Conservation (phyloP, 2,797 vertebrate species). For the Sitta carolinensis region DNA sequence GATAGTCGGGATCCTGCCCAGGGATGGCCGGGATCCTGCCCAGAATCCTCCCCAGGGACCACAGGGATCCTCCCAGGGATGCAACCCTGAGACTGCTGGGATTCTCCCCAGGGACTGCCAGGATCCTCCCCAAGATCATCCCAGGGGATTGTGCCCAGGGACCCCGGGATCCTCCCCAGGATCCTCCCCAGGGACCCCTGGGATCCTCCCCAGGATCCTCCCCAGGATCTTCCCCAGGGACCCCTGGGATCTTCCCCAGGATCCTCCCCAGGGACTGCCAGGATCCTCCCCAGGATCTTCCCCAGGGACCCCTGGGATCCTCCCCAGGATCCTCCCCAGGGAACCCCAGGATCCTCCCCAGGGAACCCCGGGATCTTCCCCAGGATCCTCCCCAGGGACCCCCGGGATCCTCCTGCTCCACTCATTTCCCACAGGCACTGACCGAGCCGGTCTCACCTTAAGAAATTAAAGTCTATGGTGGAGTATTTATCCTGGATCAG, state of each 20-base stretch:
- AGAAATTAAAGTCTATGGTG: constrained; percentile 94
- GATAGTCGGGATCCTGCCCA: rapidly evolving
- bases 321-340: background rate
- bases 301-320: rapidly evolving
- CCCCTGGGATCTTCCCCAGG: no score
- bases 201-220: background rate
- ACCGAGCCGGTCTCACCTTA: constrained; percentile 77
- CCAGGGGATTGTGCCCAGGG: background rate
- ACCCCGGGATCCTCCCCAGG: rapidly evolving
- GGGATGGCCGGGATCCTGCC: background rate
- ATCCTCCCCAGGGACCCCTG: background rate
- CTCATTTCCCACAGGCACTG: background rate
- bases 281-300: rapidly evolving
- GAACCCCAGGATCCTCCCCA: background rate
- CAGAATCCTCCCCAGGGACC: rapidly evolving
- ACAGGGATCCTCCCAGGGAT: rapidly evolving
- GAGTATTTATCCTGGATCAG: constrained; percentile 97
- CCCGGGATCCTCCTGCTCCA: background rate
- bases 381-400: background rate
- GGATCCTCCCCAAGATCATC: background rate
- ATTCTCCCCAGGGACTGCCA: rapidly evolving
- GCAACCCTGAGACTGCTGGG: rapidly evolving
- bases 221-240: background rate
- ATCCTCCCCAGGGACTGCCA: no score
- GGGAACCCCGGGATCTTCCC: background rate